Percentiles rank a stretch among this genome's conserved stretches.
Evolutionary conservation across 2,113 vertebrate species (phyloP).

Genomic region (Cygnus buccinator): DNA sequence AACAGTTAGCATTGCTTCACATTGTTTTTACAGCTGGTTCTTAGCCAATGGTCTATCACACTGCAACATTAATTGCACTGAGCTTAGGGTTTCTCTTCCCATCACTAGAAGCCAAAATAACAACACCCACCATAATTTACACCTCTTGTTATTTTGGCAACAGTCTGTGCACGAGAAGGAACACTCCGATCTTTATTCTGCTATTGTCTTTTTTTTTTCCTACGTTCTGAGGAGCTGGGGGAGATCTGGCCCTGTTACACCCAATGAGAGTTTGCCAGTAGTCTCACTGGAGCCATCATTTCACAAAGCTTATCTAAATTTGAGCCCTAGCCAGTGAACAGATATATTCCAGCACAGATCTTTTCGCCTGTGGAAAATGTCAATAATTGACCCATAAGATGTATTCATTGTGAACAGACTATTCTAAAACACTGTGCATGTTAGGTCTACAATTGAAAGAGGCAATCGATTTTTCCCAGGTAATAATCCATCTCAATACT

Average conservation of each 20-base stretch:
- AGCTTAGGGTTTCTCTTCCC: constrained; percentile 1
- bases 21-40: not conserved
- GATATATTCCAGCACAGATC: not conserved
- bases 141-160: not conserved
- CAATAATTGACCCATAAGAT: not conserved
- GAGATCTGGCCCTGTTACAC: not conserved
- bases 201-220: not conserved
- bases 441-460: not conserved
- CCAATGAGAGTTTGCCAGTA: not conserved
- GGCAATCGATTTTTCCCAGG: not conserved
- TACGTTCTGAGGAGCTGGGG: not conserved
- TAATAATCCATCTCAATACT: not conserved
- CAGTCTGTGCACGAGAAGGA: not conserved
- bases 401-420: not conserved
- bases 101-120: not conserved
- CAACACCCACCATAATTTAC: not conserved
- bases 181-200: not conserved
- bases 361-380: not conserved
- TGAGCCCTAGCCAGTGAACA: not conserved
- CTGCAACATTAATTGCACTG: not conserved
- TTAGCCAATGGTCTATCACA: not conserved
- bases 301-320: not conserved
- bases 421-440: not conserved
- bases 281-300: not conserved
- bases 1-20: constrained; percentile 32